Conservation (phyloP, 1,140 invertebrate genomes). For the Chymomyza costata region DNA sequence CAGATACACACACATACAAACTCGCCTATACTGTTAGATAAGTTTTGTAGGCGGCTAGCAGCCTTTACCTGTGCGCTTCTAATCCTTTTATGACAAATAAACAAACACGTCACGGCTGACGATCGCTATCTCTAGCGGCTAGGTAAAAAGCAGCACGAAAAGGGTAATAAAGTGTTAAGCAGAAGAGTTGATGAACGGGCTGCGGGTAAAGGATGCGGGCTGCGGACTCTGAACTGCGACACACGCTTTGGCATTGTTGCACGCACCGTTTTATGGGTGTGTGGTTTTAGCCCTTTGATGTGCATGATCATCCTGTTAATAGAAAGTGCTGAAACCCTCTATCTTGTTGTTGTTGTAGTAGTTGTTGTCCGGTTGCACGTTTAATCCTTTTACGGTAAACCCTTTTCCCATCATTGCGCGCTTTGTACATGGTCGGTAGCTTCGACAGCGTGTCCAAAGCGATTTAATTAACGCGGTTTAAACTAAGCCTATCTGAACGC, state of each 20-base stretch:
- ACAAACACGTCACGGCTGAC: constrained; percentile 65
- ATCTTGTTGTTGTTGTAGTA: constrained; percentile 28
- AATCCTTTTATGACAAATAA: constrained; percentile 73
- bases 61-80: constrained; percentile 57
- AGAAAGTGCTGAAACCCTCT: constrained; percentile 48
- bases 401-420: constrained; percentile 9
- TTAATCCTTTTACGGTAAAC: constrained; percentile 26
- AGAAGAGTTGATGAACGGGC: constrained; percentile 48
- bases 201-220: constrained; percentile 10
- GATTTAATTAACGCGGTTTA: constrained; percentile 74
- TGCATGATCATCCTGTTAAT: constrained; percentile 74
- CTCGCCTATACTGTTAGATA: too few relatives aligned
- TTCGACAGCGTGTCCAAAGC: constrained; percentile 60
- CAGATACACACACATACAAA: background rate
- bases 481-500: constrained; percentile 40
- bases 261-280: constrained; percentile 73
- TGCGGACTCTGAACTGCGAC: constrained; percentile 25
- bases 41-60: constrained; percentile 1
- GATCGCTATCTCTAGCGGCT: constrained; percentile 1
- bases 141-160: constrained; percentile 49
- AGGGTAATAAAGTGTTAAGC: constrained; percentile 55
- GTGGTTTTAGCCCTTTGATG: constrained; percentile 75
- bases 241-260: constrained; percentile 60
- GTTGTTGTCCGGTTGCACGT: background rate
- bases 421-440: constrained; percentile 33